Percentiles rank a stretch among this genome's conserved stretches.
Conservation (phyloP, 2,113 vertebrate genomes). For the Panthera leo region DNA sequence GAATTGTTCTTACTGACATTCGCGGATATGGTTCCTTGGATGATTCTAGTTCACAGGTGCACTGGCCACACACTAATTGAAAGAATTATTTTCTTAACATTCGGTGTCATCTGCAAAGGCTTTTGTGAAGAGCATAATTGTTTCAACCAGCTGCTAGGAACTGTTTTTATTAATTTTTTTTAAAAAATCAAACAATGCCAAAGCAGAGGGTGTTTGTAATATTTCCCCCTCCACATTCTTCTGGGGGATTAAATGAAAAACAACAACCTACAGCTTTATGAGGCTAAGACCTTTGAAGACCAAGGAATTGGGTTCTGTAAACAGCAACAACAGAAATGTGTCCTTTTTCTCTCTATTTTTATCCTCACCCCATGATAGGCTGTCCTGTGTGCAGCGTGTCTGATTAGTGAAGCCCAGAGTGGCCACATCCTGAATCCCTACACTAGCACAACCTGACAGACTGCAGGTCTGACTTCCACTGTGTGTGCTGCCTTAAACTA, state of each 20-base stretch:
- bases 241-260: slow-evolving; percentile 52
- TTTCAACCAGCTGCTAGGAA: slow-evolving; percentile 87
- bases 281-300: slow-evolving; percentile 72
- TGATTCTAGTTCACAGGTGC: slow-evolving; percentile 89
- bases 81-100: slow-evolving; percentile 92
- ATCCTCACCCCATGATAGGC: slow-evolving; percentile 72
- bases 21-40: slow-evolving; percentile 86
- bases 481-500: neutral
- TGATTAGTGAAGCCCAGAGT: slow-evolving; percentile 64
- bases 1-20: slow-evolving; percentile 87
- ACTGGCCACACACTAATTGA: slow-evolving; percentile 91
- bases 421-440: neutral
- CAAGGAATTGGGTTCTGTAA: slow-evolving; percentile 56
- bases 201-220: slow-evolving; percentile 82
- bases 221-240: slow-evolving; percentile 65
- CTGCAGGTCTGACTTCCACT: slow-evolving; percentile 41
- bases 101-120: slow-evolving; percentile 86
- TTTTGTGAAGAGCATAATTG: slow-evolving; percentile 87
- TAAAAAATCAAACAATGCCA: slow-evolving; percentile 84
- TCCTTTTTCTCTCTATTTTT: slow-evolving; percentile 77
- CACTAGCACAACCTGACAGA: slow-evolving; percentile 47
- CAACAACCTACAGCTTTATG: slow-evolving; percentile 54
- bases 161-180: slow-evolving; percentile 88
- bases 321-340: slow-evolving; percentile 48
- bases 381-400: slow-evolving; percentile 75